Percentiles rank a stretch among this genome's conserved stretches.
Evolutionary conservation across 2,113 vertebrate species (phyloP).

Genomic region (Perca flavescens): DNA sequence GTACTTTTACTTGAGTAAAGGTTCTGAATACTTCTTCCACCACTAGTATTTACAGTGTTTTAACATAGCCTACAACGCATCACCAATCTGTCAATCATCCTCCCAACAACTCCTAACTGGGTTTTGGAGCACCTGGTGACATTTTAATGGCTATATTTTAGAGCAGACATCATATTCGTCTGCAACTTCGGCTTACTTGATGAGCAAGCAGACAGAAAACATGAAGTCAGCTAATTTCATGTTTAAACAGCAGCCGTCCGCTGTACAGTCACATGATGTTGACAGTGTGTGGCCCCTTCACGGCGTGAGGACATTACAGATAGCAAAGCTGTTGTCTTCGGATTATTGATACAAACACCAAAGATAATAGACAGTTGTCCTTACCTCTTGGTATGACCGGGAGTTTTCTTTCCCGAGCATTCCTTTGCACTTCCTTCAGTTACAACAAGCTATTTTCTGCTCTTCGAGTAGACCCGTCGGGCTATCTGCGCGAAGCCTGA

Average conservation of each 20-base stretch:
- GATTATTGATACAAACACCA: neutral
- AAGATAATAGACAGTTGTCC: neutral
- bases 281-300: neutral
- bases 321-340: neutral
- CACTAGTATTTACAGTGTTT: no score
- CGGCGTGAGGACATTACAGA: neutral
- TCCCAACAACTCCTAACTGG: no score
- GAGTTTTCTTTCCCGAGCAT: conserved; percentile 86
- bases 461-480: rapidly evolving
- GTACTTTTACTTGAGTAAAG: no score
- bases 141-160: neutral
- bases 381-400: conserved; percentile 91
- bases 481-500: neutral
- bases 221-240: conserved; percentile 30
- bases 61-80: no score
- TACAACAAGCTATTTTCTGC: neutral
- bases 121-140: neutral
- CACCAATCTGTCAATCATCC: no score
- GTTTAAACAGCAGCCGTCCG: conserved; percentile 10
- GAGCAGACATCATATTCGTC: neutral
- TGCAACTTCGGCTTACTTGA: no score
- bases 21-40: no score
- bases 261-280: conserved; percentile 63
- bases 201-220: neutral
- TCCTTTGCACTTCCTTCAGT: conserved; percentile 37